Conservation (phyloP, 2,797 vertebrate genomes). For the Fistularia tabacaria region DNA sequence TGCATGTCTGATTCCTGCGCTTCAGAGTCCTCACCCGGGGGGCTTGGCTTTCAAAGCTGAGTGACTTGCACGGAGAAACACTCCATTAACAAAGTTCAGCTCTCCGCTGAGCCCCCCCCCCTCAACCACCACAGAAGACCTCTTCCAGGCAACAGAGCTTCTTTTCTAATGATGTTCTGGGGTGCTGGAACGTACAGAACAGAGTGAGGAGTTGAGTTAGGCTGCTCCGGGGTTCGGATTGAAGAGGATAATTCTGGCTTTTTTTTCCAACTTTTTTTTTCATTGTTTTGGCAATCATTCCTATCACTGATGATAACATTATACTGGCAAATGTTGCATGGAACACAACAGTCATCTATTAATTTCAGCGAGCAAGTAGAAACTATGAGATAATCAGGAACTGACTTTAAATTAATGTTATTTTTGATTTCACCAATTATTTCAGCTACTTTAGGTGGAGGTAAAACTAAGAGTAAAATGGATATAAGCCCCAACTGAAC, state of each 20-base stretch:
- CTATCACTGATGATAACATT: slow-evolving; percentile 13
- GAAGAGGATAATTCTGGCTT: slow-evolving; percentile 21
- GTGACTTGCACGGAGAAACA: slow-evolving; percentile 76
- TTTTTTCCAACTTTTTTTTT: slow-evolving; percentile 21
- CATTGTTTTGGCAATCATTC: slow-evolving; percentile 10
- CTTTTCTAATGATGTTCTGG: slow-evolving; percentile 54
- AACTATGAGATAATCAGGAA: slow-evolving; percentile 1
- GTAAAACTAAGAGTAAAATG: too few species aligned
- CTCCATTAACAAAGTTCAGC: slow-evolving; percentile 82
- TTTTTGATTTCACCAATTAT: too few species aligned
- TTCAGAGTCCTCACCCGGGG: slow-evolving; percentile 79
- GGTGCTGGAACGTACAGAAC: slow-evolving; percentile 34
- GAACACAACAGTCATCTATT: neutral
- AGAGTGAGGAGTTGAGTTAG: slow-evolving; percentile 24
- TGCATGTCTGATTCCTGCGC: slow-evolving; percentile 83
- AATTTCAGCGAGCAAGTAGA: slow-evolving; percentile 1
- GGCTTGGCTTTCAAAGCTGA: slow-evolving; percentile 83
- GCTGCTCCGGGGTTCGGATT: slow-evolving; percentile 24
- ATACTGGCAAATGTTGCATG: slow-evolving; percentile 4
- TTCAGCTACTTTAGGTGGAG: too few species aligned
- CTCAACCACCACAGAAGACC: slow-evolving; percentile 47
- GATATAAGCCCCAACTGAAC: too few species aligned
- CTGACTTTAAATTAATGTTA: neutral
- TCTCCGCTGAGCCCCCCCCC: slow-evolving; percentile 48
- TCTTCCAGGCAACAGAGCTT: slow-evolving; percentile 49